Conservation (phyloP, 2,797 vertebrate species). For the Acanthopagrus latus region DNA sequence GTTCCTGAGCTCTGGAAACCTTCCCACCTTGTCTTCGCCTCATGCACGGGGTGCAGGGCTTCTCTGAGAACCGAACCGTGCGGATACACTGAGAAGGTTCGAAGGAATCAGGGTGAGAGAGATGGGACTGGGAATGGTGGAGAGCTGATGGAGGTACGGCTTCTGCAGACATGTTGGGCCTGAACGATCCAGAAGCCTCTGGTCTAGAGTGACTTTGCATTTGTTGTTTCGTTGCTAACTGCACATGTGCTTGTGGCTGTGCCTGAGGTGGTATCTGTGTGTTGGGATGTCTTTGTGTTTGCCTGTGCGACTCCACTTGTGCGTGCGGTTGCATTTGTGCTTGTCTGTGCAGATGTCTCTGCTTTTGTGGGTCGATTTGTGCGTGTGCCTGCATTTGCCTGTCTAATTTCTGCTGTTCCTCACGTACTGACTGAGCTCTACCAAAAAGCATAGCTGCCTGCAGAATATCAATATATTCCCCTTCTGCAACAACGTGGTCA, state of each 20-base stretch:
- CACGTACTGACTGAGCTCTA: slow-evolving; percentile 31
- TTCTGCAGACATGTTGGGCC: slow-evolving; percentile 31
- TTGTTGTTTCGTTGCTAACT: slow-evolving; percentile 44
- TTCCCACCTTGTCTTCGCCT: slow-evolving; percentile 77
- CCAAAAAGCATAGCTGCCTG: slow-evolving; percentile 82
- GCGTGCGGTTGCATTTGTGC: slow-evolving; percentile 32
- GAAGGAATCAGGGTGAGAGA: slow-evolving; percentile 21
- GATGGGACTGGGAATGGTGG: slow-evolving; percentile 48
- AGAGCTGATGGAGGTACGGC: slow-evolving; percentile 29
- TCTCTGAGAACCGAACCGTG: slow-evolving; percentile 79
- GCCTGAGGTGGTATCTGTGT: slow-evolving; percentile 24
- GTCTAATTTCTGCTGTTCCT: slow-evolving; percentile 49
- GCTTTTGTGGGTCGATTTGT: slow-evolving; percentile 32
- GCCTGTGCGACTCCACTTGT: slow-evolving; percentile 41
- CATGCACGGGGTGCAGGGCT: slow-evolving; percentile 84
- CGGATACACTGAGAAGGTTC: slow-evolving; percentile 66
- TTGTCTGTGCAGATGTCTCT: slow-evolving; percentile 24
- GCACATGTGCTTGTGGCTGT: slow-evolving; percentile 35
- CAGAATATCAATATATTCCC: slow-evolving; percentile 90
- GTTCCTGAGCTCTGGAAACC: slow-evolving; percentile 70
- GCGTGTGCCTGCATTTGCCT: slow-evolving; percentile 35
- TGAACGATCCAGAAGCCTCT: slow-evolving; percentile 14
- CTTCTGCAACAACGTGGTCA: slow-evolving; percentile 69
- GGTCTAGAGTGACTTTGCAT: slow-evolving; percentile 27
- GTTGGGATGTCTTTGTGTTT: slow-evolving; percentile 34